These are phyloP conservation scores for Carettochelys insculpta DNA, from an alignment of 2,113 vertebrate genomes.

Conservation along the genomic window DNA sequence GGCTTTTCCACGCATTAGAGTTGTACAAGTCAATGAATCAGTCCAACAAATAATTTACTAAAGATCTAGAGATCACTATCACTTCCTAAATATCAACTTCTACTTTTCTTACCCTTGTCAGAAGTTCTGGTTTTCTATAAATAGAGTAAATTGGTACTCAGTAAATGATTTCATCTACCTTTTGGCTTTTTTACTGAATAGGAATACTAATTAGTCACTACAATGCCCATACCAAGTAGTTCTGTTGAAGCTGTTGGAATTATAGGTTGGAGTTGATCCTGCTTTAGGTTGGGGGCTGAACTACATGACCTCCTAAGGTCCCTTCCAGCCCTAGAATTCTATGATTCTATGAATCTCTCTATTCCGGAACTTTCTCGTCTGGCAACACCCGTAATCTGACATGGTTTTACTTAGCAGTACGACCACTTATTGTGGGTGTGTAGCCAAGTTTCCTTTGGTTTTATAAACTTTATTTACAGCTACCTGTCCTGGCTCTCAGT, in stretches of 20 bases:
- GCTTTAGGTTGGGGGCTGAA: no score
- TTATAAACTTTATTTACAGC: no score
- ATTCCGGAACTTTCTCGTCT: no score
- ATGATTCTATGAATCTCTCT: no score
- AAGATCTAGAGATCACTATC: rapidly evolving
- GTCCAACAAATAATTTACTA: background rate
- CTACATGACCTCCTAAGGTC: no score
- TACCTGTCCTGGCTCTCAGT: no score
- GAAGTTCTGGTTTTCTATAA: slow-evolving; percentile 20
- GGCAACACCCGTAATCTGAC: no score
- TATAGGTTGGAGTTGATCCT: no score
- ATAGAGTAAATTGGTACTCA: background rate
- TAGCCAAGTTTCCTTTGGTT: no score
- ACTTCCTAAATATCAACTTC: slow-evolving; percentile 2
- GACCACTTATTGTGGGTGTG: no score
- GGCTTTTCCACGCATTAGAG: background rate
- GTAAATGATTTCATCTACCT: slow-evolving; percentile 40
- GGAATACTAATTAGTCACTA: slow-evolving; percentile 49
- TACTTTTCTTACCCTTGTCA: slow-evolving; percentile 1
- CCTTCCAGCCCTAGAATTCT: no score
- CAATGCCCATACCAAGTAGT: slow-evolving; percentile 27
- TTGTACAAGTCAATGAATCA: background rate
- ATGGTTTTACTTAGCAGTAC: no score
- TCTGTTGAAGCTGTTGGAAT: slow-evolving; percentile 39
- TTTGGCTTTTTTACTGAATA: slow-evolving; percentile 52